A percentile compares a stretch with the other conserved stretches of the same genome.
These are phyloP conservation scores for Latrodectus elegans DNA, from an alignment of 2,888 invertebrate genomes.

Conservation along the genomic window DNA sequence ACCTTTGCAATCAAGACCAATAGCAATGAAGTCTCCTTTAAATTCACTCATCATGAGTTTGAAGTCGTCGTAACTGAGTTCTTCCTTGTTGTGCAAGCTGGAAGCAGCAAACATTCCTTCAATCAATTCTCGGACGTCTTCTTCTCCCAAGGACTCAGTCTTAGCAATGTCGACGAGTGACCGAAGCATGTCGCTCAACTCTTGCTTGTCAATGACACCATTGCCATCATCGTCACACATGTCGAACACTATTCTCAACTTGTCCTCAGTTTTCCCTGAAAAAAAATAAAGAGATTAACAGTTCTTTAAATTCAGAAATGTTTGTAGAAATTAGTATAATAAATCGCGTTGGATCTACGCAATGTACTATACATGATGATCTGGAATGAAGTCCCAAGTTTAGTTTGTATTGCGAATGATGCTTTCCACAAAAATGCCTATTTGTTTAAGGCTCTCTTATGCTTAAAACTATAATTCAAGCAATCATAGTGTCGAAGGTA, in stretches of 20 bases:
- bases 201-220: constrained; percentile 93
- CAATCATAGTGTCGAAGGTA: too few species aligned
- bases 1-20: constrained; percentile 92
- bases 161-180: constrained; percentile 94
- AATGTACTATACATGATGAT: too few species aligned
- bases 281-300: not conserved
- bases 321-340: too few species aligned
- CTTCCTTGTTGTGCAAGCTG: constrained; percentile 91
- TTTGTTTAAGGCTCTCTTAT: too few species aligned
- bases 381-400: too few species aligned
- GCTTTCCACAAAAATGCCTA: too few species aligned
- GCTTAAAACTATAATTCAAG: too few species aligned
- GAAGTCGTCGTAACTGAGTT: constrained; percentile 91
- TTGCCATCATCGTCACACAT: constrained; percentile 98
- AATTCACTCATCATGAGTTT: constrained; percentile 97
- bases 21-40: constrained; percentile 95
- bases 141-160: constrained; percentile 89
- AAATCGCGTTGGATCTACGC: too few species aligned
- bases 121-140: constrained; percentile 89
- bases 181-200: constrained; percentile 93
- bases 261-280: constrained; percentile 87
- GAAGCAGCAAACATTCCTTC: constrained; percentile 96
- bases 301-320: too few species aligned
- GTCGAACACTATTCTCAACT: constrained; percentile 93
- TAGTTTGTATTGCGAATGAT: too few species aligned